A percentile compares a stretch with the other conserved stretches of the same genome.
phyloP scores from a whole-genome alignment of 2,113 vertebrate species.

The Hippocampus guttulatus region DNA sequence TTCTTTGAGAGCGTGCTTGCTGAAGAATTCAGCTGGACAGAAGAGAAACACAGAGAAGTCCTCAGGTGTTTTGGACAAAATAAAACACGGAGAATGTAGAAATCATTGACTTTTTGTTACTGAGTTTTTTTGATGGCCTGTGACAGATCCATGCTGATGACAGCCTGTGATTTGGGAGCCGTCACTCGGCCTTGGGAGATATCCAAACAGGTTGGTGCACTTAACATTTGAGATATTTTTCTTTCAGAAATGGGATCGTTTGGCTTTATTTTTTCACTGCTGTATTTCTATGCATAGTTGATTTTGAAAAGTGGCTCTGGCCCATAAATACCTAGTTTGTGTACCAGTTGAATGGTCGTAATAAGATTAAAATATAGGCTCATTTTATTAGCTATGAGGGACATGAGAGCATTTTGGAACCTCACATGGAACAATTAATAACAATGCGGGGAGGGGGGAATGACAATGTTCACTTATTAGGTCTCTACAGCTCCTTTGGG shows the following conservation, averaged over 20 bases:
- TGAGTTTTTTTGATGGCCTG: slow-evolving; percentile 12
- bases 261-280: not conserved
- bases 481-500: not conserved
- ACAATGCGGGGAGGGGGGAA: not conserved
- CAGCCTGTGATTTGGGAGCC: slow-evolving; percentile 95
- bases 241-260: not conserved
- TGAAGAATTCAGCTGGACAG: slow-evolving; percentile 71
- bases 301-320: not conserved
- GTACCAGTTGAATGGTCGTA: not conserved
- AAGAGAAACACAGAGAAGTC: slow-evolving; percentile 70
- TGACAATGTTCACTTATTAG: not conserved
- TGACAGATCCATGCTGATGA: slow-evolving; percentile 98
- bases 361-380: not conserved
- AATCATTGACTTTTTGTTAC: not conserved
- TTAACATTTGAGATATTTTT: not conserved
- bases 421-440: not conserved
- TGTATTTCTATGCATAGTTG: slow-evolving; percentile 2
- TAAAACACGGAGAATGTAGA: not conserved
- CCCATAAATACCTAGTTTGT: not conserved
- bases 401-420: not conserved
- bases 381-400: not conserved
- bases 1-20: slow-evolving; percentile 72
- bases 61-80: slow-evolving; percentile 58
- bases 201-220: slow-evolving; percentile 87
- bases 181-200: slow-evolving; percentile 98